Evolutionary conservation across 2,797 vertebrate species (phyloP), one percentile per base, ranked within the genome.

Genomic region (Phoeniculus purpureus): DNA sequence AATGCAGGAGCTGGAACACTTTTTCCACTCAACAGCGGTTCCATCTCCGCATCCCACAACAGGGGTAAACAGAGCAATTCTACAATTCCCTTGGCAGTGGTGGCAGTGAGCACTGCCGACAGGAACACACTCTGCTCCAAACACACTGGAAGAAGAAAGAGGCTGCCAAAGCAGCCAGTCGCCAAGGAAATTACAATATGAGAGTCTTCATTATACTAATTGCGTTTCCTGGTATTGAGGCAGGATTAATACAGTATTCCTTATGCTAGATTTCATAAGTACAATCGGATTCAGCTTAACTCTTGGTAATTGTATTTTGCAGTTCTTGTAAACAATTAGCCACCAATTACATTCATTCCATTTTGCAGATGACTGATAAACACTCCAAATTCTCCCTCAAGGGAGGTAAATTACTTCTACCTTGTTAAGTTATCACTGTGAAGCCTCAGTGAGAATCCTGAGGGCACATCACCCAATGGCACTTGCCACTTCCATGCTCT

Each of bases 281-380:
- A 94, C 75, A 96, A 94, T 94, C 21, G 56, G 80, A 80, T 95
- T 95, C 91, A 95, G 67, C 79, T 71, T 81, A 94, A 92, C 95
- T 92, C 85, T 74, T 85, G 34, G 0, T 87, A 92, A 93, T 90
- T 96, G 54, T 91, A 50, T 84, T 96, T 89, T 88, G 90, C 27
- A 89, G 71, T 82, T 91, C 89, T 93, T 65, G 76, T 87, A 87
- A 95, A 92, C 94, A 96, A 96, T 96, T 95, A 96, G 92, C 89
- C 79, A 94, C 82, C 95, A 92, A 95, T 96, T 95, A 97, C 29
- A 21, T 56, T 94, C 90, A 78, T 93, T 95, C 80, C 15, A 1
- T 50, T 94, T 92, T 94, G 91, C 77, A 92, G 91, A 73, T 94
- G 90, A 91, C 72, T 87, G 72, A 95, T 93, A 90, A 84, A 90